Base-by-base conservation (phyloP, 2,797 vertebrate genomes). In the Gallinago solitaria region DNA sequence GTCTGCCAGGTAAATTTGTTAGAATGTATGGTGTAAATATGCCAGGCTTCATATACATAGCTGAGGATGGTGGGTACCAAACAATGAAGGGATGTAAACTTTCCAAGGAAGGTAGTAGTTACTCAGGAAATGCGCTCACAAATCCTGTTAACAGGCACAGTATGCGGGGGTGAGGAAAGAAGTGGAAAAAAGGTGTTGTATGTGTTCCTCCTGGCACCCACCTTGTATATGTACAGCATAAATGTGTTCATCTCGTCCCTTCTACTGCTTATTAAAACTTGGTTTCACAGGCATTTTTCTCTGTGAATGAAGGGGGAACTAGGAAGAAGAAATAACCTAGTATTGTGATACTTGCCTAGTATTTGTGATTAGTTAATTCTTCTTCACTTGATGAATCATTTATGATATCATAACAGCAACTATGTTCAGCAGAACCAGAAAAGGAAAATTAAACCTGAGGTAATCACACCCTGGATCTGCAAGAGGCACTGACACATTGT, bases 151-250 rank as follows among this genome's bases (percentile, higher is more conserved):
- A 86, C n/a, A 56, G 86, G 51, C 82, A 88, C 83, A 0, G 1
- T 87, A 51, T 91, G 75, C 0, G 2, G 30, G 64, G 32, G 41
- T 76, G 51, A 97, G 64, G 77, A 89, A 87, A 94, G 69, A 94
- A 89, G 90, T 61, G 54, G 90, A 96, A 94, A 94, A 97, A 97
- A 86, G 88, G 88, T 96, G 92, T 96, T 94, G 83, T 78, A 82
- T 11, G 9, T 71, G 63, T 93, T 91, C 87, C 87, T 96, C 64
- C 91, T 95, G 94, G 88, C 93, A 89, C 89, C 80, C 77, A 73
- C 48, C 87, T 91, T 78, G 56, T 86, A 25, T 83, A 48, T 41
- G 71, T 87, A 45, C 57, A 68, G 16, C 56, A 57, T 68, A 85
- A 95, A 96, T 57, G 35, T 78, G 50, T 89, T 92, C 67, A 73